A percentile compares a stretch with the other conserved stretches of the same genome.
Conservation (phyloP, 2,113 vertebrate species). For the Panthera uncia region DNA sequence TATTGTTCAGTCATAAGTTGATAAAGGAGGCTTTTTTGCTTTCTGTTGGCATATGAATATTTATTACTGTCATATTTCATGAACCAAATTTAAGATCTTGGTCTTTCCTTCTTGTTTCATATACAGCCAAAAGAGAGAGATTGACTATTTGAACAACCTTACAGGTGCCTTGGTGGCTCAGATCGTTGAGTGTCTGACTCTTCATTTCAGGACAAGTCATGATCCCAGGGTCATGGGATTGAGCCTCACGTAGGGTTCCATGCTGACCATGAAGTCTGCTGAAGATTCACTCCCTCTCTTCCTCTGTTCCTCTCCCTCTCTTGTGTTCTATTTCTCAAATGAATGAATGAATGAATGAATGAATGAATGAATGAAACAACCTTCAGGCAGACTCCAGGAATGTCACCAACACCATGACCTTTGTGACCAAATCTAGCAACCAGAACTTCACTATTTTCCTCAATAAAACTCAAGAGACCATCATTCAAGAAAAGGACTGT, state of each 20-base stretch:
- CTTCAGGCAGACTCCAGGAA: background rate
- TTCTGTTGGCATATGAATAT: background rate
- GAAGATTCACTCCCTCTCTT: too few relatives aligned
- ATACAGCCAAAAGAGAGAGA: background rate
- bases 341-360: too few relatives aligned
- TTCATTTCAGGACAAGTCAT: too few relatives aligned
- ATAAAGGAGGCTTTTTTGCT: background rate
- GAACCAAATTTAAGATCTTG: background rate
- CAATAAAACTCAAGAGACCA: background rate
- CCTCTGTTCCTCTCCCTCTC: too few relatives aligned
- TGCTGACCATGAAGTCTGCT: too few relatives aligned
- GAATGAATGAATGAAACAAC: background rate
- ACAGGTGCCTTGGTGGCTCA: too few relatives aligned
- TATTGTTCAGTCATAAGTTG: background rate
- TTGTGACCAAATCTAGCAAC: background rate
- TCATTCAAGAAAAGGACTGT: background rate
- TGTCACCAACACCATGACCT: background rate
- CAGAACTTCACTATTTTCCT: background rate
- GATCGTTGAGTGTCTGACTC: too few relatives aligned
- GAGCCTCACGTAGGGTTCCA: too few relatives aligned
- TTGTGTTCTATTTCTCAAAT: too few relatives aligned
- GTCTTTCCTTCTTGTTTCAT: background rate
- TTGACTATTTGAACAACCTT: background rate
- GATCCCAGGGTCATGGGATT: too few relatives aligned
- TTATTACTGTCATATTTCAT: background rate